phyloP scores from a whole-genome alignment of 2,888 invertebrate species.

The Drosophila buzzatii region DNA sequence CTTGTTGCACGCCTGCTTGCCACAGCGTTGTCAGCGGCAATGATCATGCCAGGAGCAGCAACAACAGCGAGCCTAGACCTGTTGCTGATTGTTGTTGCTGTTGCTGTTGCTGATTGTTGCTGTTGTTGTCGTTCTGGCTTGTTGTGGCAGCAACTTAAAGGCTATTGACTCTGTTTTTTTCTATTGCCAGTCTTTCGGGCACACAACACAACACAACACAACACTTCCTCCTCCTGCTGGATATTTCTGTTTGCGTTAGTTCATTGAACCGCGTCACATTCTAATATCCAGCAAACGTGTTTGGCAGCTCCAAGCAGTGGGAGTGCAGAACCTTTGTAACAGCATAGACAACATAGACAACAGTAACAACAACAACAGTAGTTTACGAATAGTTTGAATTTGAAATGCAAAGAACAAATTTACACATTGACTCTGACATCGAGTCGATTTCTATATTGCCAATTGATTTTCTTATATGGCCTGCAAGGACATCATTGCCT shows the following conservation, averaged over 20 bases:
- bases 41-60: slow-evolving; percentile 69
- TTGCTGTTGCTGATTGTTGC: slow-evolving; percentile 14
- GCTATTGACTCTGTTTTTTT: slow-evolving; percentile 75
- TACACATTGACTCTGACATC: neutral
- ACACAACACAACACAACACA: slow-evolving; percentile 52
- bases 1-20: slow-evolving; percentile 61
- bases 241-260: slow-evolving; percentile 50
- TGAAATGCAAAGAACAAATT: neutral
- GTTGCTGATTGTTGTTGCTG: slow-evolving; percentile 52
- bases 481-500: neutral
- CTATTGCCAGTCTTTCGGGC: slow-evolving; percentile 68
- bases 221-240: slow-evolving; percentile 70
- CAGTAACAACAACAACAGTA: slow-evolving; percentile 6
- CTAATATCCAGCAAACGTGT: slow-evolving; percentile 75
- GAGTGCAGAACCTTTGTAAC: slow-evolving; percentile 20
- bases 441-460: neutral
- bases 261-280: slow-evolving; percentile 68
- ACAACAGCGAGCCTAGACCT: slow-evolving; percentile 67
- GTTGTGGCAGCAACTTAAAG: slow-evolving; percentile 60
- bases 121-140: slow-evolving; percentile 20
- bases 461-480: neutral
- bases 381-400: neutral
- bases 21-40: slow-evolving; percentile 56
- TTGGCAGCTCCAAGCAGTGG: slow-evolving; percentile 61
- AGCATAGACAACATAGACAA: slow-evolving; percentile 6